Conservation (phyloP, 2,797 vertebrate species). For the Mormyrus proboscirostris region DNA sequence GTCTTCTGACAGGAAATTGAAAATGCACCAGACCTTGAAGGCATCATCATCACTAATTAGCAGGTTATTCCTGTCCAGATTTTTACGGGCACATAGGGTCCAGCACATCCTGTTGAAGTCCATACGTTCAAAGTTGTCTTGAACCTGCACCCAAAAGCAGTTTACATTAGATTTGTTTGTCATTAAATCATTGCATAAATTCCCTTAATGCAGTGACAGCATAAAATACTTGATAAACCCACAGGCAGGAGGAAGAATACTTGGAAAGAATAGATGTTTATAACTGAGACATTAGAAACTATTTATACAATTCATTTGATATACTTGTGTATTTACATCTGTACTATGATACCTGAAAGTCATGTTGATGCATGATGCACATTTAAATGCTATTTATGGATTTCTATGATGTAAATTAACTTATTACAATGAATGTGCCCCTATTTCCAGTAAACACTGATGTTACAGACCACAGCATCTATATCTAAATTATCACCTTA, state of each 20-base stretch:
- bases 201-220: neutral
- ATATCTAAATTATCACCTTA: neutral
- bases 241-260: neutral
- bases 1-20: slow-evolving; percentile 96
- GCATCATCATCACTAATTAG: slow-evolving; percentile 81
- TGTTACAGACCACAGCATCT: neutral
- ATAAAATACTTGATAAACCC: neutral
- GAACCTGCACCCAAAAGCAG: slow-evolving; percentile 62
- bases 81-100: slow-evolving; percentile 87
- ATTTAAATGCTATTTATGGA: neutral
- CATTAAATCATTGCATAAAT: neutral
- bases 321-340: neutral
- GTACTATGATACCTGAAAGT: neutral
- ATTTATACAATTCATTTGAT: neutral
- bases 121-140: slow-evolving; percentile 81
- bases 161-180: neutral
- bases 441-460: neutral
- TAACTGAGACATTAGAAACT: neutral
- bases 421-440: neutral
- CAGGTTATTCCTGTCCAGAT: slow-evolving; percentile 70
- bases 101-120: slow-evolving; percentile 97
- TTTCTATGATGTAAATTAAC: neutral
- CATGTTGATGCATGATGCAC: neutral
- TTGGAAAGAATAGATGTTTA: neutral
- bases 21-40: slow-evolving; percentile 95